These are phyloP conservation scores for Malurus melanocephalus DNA, from an alignment of 2,113 vertebrate species.

Conservation along the genomic window DNA sequence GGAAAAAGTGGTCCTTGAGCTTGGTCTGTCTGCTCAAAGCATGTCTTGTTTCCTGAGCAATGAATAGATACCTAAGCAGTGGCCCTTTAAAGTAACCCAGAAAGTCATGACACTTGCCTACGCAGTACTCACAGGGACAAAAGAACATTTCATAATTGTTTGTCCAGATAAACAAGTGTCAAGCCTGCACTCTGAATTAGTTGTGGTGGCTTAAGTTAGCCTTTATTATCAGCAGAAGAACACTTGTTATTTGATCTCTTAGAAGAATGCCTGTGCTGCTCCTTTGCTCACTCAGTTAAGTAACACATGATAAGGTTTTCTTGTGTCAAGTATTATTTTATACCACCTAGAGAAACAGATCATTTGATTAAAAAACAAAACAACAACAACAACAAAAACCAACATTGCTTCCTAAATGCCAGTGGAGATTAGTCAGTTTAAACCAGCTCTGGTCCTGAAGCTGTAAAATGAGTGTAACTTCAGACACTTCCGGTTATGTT, in stretches of 20 bases:
- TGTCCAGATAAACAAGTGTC: slow-evolving; percentile 59
- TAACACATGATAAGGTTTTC: background rate
- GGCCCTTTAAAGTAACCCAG: slow-evolving; percentile 41
- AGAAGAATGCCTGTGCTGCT: background rate
- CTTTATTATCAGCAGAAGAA: slow-evolving; percentile 20
- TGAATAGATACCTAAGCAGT: background rate
- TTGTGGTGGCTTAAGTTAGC: slow-evolving; percentile 26
- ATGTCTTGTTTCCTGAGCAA: background rate
- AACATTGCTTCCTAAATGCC: background rate
- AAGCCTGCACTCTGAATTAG: slow-evolving; percentile 27
- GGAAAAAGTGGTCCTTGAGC: background rate
- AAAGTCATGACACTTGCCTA: slow-evolving; percentile 17
- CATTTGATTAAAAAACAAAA: background rate
- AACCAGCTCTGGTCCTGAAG: background rate
- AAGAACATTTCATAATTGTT: slow-evolving; percentile 58
- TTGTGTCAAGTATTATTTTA: background rate
- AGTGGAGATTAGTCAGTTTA: background rate
- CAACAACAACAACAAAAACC: background rate
- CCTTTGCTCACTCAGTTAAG: background rate
- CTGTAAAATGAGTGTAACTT: background rate
- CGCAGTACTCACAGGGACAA: slow-evolving; percentile 6
- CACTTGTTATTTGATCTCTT: slow-evolving; percentile 3
- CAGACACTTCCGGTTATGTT: background rate
- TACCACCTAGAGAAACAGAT: background rate
- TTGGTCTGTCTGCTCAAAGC: background rate